Evolutionary conservation across 2,888 invertebrate species (phyloP).

Genomic region (Noctuana brunneofusca): DNA sequence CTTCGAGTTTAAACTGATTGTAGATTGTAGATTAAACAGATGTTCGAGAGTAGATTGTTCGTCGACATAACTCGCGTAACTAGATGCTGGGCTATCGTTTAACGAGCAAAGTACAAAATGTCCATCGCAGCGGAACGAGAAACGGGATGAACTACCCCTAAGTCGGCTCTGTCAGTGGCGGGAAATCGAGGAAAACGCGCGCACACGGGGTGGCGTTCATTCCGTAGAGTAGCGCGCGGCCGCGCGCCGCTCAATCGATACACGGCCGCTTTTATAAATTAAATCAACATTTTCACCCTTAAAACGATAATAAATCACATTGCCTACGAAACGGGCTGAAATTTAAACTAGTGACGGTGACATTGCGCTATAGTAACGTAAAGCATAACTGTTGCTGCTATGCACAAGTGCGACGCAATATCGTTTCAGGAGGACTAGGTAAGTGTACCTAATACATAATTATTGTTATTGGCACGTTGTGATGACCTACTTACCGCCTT

Average conservation of each 20-base stretch:
- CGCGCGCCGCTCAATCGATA: slow-evolving; percentile 77
- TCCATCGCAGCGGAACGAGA: slow-evolving; percentile 30
- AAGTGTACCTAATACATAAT: slow-evolving; percentile 57
- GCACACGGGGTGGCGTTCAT: slow-evolving; percentile 65
- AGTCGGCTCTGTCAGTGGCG: slow-evolving; percentile 49
- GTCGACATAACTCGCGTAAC: slow-evolving; percentile 22
- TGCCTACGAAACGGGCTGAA: slow-evolving; percentile 2
- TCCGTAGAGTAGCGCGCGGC: slow-evolving; percentile 68
- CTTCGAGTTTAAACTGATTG: background rate
- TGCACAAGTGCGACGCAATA: slow-evolving; percentile 64
- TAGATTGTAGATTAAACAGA: background rate
- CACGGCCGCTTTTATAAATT: slow-evolving; percentile 47
- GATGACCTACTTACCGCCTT: slow-evolving; percentile 69
- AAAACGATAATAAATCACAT: slow-evolving; percentile 23
- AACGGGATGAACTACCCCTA: slow-evolving; percentile 35
- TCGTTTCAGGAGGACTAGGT: slow-evolving; percentile 60
- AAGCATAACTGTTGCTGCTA: slow-evolving; percentile 32
- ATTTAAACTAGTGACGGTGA: slow-evolving; percentile 16
- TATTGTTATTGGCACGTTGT: slow-evolving; percentile 74
- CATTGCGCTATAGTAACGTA: slow-evolving; percentile 21
- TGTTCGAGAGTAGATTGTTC: slow-evolving; percentile 10
- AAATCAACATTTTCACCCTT: slow-evolving; percentile 33
- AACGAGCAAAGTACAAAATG: slow-evolving; percentile 26
- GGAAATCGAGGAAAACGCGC: slow-evolving; percentile 79
- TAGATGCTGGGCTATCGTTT: slow-evolving; percentile 24